Base-by-base conservation (phyloP, 2,888 invertebrate genomes). In the Pollenia angustigena region DNA sequence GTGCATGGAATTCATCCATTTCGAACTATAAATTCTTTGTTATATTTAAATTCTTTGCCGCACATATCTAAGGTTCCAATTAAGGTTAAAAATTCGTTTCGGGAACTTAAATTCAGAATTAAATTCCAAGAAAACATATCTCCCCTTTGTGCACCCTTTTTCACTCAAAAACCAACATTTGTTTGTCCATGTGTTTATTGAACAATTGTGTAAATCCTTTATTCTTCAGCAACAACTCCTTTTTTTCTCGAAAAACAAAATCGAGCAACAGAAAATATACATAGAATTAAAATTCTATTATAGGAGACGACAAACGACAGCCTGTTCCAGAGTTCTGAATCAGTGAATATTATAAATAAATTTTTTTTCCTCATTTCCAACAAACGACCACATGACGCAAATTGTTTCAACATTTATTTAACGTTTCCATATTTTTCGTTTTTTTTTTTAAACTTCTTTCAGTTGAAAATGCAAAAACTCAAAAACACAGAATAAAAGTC, bases 361-460 rank as follows among this genome's bases (percentile, higher is more conserved):
- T 66, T 18, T 75, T 48, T 60, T 64, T n/a, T 66, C n/a, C 48
- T 48, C 16, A 44, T 64, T 48, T 18, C 18, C 32, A 66, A 54
- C 66, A 64, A 79, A 72, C 81, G 72, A 87, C 86, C 83, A 86
- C 80, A 86, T 80, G 86, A 86, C 86, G 80, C 83, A 86, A 84
- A 87, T 84, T 84, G 81, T 87, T 87, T 84, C 81, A 81, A 74
- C 80, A 81, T 87, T 87, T 84, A 80, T 83, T 88, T 78, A 74
- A 75, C 54, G 58, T 78, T 76, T 78, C 62, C 64, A 69, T 75
- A 16, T 78, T 71, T 48, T 68, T 66, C 10, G 23, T 32, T 42
- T 79, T 14, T 11, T 4, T 18, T 18, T 11, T 62, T 50, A 48
- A 50, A 48, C 48, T 76, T 64, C 56, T 68, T 82, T 76, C 79